phyloP scores from a whole-genome alignment of 2,888 invertebrate species.

The Deroplatys truncata region DNA sequence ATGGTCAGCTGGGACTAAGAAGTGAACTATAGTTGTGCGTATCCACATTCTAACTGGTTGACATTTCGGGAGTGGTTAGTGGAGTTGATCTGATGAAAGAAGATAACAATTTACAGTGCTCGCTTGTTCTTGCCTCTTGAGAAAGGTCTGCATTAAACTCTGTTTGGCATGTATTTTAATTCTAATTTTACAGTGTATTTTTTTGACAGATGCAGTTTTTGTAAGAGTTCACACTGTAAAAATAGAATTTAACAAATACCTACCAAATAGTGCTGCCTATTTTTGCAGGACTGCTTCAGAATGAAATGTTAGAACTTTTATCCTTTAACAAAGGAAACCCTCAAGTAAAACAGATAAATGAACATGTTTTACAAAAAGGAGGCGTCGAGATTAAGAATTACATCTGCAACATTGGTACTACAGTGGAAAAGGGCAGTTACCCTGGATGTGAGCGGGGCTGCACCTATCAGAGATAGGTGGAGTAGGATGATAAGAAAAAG shows the following conservation, averaged over 20 bases:
- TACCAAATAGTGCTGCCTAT: not conserved
- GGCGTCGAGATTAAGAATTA: not conserved
- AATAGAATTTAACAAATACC: not conserved
- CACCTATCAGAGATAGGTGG: not conserved
- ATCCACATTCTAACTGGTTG: not conserved
- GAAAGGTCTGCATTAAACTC: not conserved
- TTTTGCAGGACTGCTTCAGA: not conserved
- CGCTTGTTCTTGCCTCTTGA: not conserved
- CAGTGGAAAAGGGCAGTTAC: not conserved
- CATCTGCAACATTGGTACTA: not conserved
- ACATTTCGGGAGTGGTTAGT: not conserved
- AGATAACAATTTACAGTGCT: not conserved
- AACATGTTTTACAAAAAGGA: not conserved
- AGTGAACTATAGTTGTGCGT: not conserved
- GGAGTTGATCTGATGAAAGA: not conserved
- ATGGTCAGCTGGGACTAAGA: not conserved
- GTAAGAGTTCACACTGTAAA: not conserved
- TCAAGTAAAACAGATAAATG: not conserved
- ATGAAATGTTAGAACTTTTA: not conserved
- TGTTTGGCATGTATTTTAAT: not conserved
- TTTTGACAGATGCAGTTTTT: not conserved
- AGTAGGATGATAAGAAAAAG: not conserved
- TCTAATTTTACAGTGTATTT: not conserved
- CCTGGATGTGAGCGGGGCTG: not conserved
- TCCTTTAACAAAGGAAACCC: not conserved